Evolutionary conservation across 1,140 invertebrate species (phyloP), one percentile per base, ranked within the genome.

Genomic region (Formica exsecta): DNA sequence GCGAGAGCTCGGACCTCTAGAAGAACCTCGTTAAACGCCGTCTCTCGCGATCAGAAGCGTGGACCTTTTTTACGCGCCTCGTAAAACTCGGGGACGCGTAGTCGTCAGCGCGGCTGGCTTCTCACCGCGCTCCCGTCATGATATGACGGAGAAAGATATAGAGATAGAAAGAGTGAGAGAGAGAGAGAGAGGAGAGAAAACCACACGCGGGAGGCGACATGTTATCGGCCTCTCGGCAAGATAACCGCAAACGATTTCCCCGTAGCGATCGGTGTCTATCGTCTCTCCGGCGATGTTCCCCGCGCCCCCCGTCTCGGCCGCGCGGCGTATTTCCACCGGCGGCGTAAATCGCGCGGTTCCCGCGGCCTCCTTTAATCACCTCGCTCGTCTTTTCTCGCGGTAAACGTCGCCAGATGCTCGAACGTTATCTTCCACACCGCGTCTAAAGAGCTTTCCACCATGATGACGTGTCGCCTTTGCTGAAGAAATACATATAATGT

Each of bases 241-340:
- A 84, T 80, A 76, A 62, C 44, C 51, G 44, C 66, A 48, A 57
- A 86, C 74, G 74, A 65, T 80, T 85, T 70, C 65, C 44, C 77
- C 77, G 86, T 86, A 87, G 87, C 83, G 86, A 86, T 90, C 75
- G 88, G 77, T 59, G 71, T 88, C 88, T 85, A 89, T 88, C 87
- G 86, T 91, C 88, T 79, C 83, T 25, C 71, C 65, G 74, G 0
- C 1, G 68, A 32, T 32, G 32, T 32, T 79, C 36, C 61, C 48
- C 70, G 73, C 75, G n/a, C 44, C 51, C 25, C 81, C 25, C 29
- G 19, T 61, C 81, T 25, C 70, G 62, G 66, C 51, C 54, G 41
- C 48, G 29, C 66, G 48, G 4, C 64, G 22, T 57, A 68, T 65
- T 48, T 80, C 65, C 64, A 54, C 66, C 83, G 48, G 29, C 73